Evolutionary conservation across 2,113 vertebrate species (phyloP).

Genomic region (Zapus hudsonius): DNA sequence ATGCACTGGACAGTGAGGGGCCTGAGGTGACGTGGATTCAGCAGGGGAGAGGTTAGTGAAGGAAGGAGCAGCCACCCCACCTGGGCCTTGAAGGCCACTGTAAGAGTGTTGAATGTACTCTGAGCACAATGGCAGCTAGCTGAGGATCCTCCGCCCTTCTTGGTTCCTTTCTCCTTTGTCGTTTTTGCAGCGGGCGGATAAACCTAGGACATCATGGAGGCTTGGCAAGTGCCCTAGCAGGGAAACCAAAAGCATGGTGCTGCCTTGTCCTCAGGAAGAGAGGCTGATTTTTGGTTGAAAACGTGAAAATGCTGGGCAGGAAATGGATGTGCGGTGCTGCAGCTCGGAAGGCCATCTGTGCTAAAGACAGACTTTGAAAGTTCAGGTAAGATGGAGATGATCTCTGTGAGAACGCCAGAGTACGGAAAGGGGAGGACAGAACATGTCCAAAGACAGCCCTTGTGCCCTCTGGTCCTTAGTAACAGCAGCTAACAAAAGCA

Average conservation of each 20-base stretch:
- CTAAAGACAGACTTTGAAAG: background rate
- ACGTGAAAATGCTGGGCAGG: background rate
- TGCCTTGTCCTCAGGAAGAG: accelerated
- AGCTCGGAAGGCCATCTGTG: background rate
- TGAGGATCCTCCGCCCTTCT: background rate
- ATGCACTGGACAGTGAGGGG: background rate
- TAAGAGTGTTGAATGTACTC: background rate
- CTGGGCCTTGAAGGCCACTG: accelerated
- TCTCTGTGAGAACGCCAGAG: background rate
- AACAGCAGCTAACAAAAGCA: no score
- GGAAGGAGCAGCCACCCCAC: accelerated
- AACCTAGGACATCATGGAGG: background rate
- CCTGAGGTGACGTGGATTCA: background rate
- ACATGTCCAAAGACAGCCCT: background rate
- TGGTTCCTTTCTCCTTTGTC: background rate
- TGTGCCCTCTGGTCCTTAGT: no score
- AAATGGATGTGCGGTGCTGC: background rate
- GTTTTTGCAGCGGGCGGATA: background rate
- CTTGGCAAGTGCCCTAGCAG: background rate
- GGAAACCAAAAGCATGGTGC: background rate
- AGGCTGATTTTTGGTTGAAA: background rate
- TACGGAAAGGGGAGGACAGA: background rate
- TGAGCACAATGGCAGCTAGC: background rate
- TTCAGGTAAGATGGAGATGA: background rate
- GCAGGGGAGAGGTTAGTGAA: no score